These are phyloP conservation scores for Alentia gelatinosa DNA, from an alignment of 2,888 invertebrate genomes.

Conservation along the genomic window DNA sequence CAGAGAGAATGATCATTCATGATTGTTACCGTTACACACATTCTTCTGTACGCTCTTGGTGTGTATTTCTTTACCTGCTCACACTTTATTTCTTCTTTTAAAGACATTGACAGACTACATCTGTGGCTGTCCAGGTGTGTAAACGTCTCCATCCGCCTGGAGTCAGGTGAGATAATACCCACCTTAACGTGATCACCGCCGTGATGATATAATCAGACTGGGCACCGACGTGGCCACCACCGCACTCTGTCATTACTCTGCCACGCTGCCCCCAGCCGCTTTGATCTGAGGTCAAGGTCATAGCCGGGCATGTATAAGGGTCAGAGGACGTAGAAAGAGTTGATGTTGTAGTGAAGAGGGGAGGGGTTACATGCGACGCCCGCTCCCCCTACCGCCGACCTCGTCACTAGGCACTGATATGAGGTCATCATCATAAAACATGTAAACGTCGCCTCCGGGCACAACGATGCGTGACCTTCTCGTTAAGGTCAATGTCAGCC, in stretches of 20 bases:
- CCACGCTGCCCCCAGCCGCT: background rate
- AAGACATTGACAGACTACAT: too few relatives aligned
- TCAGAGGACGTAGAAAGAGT: background rate
- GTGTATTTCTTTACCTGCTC: too few relatives aligned
- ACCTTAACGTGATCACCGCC: background rate
- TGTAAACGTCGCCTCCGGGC: background rate
- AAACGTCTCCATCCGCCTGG: too few relatives aligned
- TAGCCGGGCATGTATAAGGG: background rate
- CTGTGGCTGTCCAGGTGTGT: background rate
- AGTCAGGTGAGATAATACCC: background rate
- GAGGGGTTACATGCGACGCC: too few relatives aligned
- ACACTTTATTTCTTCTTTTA: too few relatives aligned
- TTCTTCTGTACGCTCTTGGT: too few relatives aligned
- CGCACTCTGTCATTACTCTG: background rate
- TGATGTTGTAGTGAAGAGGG: background rate
- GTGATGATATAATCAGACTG: background rate
- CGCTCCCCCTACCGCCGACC: background rate
- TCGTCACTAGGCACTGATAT: background rate
- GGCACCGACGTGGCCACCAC: background rate
- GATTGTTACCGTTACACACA: too few relatives aligned
- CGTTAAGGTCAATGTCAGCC: background rate
- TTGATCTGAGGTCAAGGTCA: conserved; percentile 26
- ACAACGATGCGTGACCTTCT: background rate
- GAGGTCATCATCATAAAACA: background rate
- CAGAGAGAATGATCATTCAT: too few relatives aligned